phyloP scores from a whole-genome alignment of 2,888 invertebrate genomes.

The Pristionchus japonicus region DNA sequence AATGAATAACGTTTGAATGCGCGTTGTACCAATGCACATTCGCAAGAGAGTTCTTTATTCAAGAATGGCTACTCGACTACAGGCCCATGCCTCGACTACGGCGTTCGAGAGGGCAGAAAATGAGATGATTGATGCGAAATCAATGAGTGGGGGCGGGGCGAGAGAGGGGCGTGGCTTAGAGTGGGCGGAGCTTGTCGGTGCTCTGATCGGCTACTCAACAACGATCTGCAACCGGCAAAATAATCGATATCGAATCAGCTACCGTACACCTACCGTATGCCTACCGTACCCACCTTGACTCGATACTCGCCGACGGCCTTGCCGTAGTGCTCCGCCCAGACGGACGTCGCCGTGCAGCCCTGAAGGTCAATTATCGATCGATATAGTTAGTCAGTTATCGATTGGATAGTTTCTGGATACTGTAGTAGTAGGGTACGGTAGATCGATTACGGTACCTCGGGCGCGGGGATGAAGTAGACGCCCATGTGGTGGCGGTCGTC shows the following conservation, averaged over 20 bases:
- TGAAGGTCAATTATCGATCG: neutral
- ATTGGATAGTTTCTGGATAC: neutral
- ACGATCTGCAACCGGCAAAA: constrained; percentile 34
- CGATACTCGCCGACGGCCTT: constrained; percentile 67
- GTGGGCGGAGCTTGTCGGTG: neutral
- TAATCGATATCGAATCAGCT: neutral
- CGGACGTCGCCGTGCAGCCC: constrained; percentile 58
- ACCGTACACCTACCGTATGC: neutral
- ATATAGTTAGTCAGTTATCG: neutral
- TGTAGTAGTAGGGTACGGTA: neutral
- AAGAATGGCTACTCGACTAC: neutral
- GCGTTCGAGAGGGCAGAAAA: neutral
- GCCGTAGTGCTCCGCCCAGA: constrained; percentile 70
- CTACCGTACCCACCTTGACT: constrained; percentile 53
- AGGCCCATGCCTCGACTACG: neutral
- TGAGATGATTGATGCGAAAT: constrained; percentile 38
- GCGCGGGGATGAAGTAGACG: constrained; percentile 71
- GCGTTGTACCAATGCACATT: too few species aligned
- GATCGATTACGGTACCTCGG: constrained; percentile 49
- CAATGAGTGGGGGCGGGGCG: neutral
- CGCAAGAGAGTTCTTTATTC: constrained; percentile 36
- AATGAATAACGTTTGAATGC: too few species aligned
- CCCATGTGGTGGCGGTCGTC: constrained; percentile 65
- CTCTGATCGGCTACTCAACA: neutral
- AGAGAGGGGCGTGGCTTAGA: neutral